These are phyloP conservation scores for Pseudochirops cupreus DNA, from an alignment of 2,797 vertebrate genomes.

Conservation along the genomic window DNA sequence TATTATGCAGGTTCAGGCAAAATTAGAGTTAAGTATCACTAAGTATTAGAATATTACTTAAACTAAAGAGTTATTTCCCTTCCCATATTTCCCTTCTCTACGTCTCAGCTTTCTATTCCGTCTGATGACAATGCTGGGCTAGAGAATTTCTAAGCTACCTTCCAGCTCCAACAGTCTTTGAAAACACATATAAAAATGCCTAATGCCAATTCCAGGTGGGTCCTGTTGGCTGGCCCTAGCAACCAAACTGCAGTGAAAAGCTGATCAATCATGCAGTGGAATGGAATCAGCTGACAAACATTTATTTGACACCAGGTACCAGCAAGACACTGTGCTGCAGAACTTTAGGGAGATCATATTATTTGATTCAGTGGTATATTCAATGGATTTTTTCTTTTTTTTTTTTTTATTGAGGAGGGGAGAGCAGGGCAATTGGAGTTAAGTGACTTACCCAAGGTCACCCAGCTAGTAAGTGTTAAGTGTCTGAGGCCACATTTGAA, in stretches of 20 bases:
- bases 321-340: background rate
- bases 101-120: background rate
- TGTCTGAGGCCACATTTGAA: too few relatives aligned
- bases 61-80: background rate
- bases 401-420: too few relatives aligned
- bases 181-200: background rate
- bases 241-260: background rate
- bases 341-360: background rate
- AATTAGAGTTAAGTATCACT: background rate
- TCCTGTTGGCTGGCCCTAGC: background rate
- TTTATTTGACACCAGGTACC: background rate
- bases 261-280: background rate
- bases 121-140: background rate
- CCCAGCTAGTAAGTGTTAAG: too few relatives aligned
- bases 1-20: background rate
- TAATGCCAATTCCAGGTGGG: background rate
- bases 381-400: too few relatives aligned
- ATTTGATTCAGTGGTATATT: background rate
- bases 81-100: background rate
- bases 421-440: too few relatives aligned
- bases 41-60: background rate
- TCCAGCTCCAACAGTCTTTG: background rate
- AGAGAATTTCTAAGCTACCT: background rate
- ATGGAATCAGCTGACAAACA: background rate
- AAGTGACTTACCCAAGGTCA: too few relatives aligned